phyloP scores from a whole-genome alignment of 1,140 invertebrate species.

The Drosophila equinoxialis region DNA sequence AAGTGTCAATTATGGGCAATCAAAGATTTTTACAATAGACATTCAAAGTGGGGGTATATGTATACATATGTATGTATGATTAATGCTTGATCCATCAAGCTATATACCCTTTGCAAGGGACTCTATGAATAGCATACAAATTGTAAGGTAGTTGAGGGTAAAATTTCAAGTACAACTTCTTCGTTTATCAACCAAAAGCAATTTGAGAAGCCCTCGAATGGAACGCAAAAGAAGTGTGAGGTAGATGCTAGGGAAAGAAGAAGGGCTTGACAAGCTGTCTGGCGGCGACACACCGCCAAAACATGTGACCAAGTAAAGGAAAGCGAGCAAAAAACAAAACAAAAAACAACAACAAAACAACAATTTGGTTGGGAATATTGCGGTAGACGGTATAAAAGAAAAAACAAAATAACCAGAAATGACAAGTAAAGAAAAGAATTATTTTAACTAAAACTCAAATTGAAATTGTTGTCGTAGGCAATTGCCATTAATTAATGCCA shows the following conservation, averaged over 20 bases:
- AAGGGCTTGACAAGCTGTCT: slow-evolving; percentile 22
- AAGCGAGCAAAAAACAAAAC: slow-evolving; percentile 3
- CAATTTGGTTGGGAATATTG: neutral
- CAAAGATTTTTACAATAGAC: too few species aligned
- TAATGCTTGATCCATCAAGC: too few species aligned
- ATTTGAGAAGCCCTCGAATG: slow-evolving; percentile 22
- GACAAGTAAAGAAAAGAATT: neutral
- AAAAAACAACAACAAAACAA: neutral
- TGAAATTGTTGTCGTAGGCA: slow-evolving; percentile 68
- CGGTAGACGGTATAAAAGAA: neutral
- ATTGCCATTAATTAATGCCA: slow-evolving; percentile 62
- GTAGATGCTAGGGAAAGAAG: neutral
- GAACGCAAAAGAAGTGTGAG: neutral
- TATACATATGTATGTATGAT: too few species aligned
- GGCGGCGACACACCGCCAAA: slow-evolving; percentile 41
- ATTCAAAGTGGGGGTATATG: too few species aligned
- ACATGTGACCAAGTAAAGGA: slow-evolving; percentile 45
- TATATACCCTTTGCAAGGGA: neutral
- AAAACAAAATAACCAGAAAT: slow-evolving; percentile 10
- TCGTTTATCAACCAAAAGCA: slow-evolving; percentile 2
- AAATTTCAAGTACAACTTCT: slow-evolving; percentile 5
- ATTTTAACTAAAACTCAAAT: slow-evolving; percentile 20
- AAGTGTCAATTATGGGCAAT: too few species aligned
- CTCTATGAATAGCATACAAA: neutral
- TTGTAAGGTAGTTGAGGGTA: neutral